phyloP scores from a whole-genome alignment of 2,113 vertebrate genomes.

The Cisticola juncidis region DNA sequence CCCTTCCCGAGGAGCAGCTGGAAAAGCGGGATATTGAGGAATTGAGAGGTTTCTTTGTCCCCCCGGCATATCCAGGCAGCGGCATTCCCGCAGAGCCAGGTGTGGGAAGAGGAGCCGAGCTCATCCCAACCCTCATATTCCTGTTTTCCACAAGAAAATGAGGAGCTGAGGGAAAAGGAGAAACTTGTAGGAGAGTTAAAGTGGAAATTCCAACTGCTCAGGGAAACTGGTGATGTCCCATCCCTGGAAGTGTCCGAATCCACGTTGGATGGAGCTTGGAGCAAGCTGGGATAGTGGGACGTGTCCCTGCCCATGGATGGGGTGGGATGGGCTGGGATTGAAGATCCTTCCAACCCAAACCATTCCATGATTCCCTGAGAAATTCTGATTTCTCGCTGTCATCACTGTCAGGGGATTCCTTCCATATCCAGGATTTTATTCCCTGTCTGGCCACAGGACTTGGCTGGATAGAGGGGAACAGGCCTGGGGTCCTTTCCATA shows the following conservation, averaged over 20 bases:
- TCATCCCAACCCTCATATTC: not conserved
- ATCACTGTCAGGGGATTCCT: not conserved
- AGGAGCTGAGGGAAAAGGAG: not conserved
- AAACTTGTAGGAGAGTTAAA: not conserved
- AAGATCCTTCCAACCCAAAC: not conserved
- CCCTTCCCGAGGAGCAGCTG: not conserved
- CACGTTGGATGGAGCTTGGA: accelerated
- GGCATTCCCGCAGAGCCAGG: not conserved
- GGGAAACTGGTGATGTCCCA: not conserved
- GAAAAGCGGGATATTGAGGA: not conserved
- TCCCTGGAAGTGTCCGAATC: not conserved
- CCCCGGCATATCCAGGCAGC: accelerated
- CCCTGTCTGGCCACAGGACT: not conserved
- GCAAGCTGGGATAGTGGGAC: not conserved
- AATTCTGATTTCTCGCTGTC: not conserved
- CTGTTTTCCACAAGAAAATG: not conserved
- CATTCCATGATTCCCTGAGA: not conserved
- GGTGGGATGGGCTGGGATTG: not conserved
- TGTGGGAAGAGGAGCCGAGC: not conserved
- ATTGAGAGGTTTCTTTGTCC: not conserved
- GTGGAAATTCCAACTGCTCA: accelerated
- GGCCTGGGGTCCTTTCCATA: not conserved
- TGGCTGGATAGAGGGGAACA: not conserved
- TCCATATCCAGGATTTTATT: not conserved
- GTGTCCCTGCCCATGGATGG: not conserved